A percentile compares a stretch with the other conserved stretches of the same genome.
Conservation (phyloP, 2,113 vertebrate species). For the Syngnathus floridae region DNA sequence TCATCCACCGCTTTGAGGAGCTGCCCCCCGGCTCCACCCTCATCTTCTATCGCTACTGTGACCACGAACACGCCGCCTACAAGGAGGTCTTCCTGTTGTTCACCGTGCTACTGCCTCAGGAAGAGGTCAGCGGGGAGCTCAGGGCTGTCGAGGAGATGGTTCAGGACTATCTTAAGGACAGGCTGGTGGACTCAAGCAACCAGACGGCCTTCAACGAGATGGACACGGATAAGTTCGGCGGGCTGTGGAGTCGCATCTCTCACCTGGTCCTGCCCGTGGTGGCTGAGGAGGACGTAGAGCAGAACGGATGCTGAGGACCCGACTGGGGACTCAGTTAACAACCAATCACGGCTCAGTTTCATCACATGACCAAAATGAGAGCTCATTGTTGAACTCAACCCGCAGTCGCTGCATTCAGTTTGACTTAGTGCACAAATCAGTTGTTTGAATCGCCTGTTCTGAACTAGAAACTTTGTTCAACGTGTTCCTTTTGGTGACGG, state of each 20-base stretch:
- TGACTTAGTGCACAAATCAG: neutral
- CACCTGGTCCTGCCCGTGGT: conserved; percentile 69
- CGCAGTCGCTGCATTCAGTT: neutral
- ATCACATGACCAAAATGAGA: neutral
- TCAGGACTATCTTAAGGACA: conserved; percentile 73
- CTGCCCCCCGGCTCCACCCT: conserved; percentile 83
- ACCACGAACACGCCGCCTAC: conserved; percentile 84
- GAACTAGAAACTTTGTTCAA: neutral
- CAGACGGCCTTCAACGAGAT: conserved; percentile 48
- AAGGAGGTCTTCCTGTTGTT: conserved; percentile 82
- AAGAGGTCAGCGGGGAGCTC: conserved; percentile 53
- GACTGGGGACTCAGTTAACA: neutral
- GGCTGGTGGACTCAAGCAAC: conserved; percentile 39
- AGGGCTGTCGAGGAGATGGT: conserved; percentile 80
- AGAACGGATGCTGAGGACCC: conserved; percentile 43
- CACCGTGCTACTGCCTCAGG: conserved; percentile 76
- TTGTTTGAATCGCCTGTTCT: neutral
- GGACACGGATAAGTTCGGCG: conserved; percentile 65
- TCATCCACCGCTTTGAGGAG: conserved; percentile 82
- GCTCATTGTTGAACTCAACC: neutral
- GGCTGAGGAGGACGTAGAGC: conserved; percentile 51
- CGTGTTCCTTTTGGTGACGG: neutral
- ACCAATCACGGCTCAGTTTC: no score
- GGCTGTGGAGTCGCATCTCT: conserved; percentile 75
- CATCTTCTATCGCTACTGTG: conserved; percentile 97